Percentiles rank a stretch among this genome's conserved stretches.
These are phyloP conservation scores for Riparia riparia DNA, from an alignment of 2,113 vertebrate genomes.

Conservation along the genomic window DNA sequence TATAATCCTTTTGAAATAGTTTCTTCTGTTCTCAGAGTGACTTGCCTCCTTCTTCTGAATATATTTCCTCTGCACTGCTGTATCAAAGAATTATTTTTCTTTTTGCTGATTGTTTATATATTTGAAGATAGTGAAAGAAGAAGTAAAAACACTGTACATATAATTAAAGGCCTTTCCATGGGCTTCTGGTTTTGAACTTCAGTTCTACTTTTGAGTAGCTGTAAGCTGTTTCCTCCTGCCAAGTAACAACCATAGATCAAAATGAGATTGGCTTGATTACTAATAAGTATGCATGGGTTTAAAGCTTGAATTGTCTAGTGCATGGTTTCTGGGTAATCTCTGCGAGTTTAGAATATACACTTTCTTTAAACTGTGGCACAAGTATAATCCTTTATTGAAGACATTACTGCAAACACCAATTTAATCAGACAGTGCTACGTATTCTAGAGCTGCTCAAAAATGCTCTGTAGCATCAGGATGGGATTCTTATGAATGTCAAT, in stretches of 20 bases:
- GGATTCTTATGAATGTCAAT: neutral
- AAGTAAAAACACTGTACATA: neutral
- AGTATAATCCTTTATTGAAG: neutral
- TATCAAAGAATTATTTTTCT: constrained; percentile 57
- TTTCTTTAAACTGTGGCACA: neutral
- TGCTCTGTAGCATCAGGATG: neutral
- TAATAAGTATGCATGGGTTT: neutral
- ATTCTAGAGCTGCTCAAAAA: neutral
- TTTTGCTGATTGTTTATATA: constrained; percentile 63
- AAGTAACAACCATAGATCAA: constrained; percentile 16
- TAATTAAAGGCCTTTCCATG: constrained; percentile 17
- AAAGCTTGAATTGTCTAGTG: neutral
- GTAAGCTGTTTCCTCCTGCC: constrained; percentile 21
- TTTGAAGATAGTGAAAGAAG: constrained; percentile 56
- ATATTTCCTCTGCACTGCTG: constrained; percentile 54
- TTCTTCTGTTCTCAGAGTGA: constrained; percentile 40
- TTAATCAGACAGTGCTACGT: neutral
- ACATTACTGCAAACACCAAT: neutral
- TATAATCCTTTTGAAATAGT: constrained; percentile 17
- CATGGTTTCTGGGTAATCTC: neutral
- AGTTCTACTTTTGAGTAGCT: neutral
- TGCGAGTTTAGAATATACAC: neutral
- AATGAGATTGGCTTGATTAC: constrained; percentile 16
- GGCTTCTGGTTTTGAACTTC: constrained; percentile 37
- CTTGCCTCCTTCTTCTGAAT: constrained; percentile 53